These are phyloP conservation scores for Hydrophis major DNA, from an alignment of 2,797 vertebrate species.

Conservation along the genomic window DNA sequence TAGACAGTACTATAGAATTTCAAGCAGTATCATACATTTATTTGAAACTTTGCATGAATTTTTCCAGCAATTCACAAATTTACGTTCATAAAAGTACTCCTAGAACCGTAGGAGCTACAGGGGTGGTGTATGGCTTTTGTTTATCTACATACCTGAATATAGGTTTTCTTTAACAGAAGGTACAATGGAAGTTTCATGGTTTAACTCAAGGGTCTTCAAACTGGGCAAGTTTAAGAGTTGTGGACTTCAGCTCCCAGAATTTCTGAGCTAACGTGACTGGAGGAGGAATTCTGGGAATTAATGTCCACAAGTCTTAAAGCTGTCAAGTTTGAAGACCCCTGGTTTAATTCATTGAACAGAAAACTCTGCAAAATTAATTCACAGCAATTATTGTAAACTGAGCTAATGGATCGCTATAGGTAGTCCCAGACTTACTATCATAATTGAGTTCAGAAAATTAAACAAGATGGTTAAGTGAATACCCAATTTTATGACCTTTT, in stretches of 20 bases:
- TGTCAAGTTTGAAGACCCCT: background rate
- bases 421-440: background rate
- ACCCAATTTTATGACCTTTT: background rate
- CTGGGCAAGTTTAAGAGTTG: no score
- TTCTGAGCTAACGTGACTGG: no score
- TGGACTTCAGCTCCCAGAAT: no score
- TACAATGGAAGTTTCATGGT: accelerated
- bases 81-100: background rate
- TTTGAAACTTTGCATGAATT: background rate
- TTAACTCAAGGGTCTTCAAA: background rate
- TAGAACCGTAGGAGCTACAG: background rate
- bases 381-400: background rate
- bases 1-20: background rate
- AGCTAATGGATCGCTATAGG: background rate
- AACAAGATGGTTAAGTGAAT: background rate
- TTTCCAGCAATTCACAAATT: background rate
- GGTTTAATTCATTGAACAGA: slow-evolving; percentile 22
- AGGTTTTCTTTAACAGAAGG: background rate
- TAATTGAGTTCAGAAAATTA: background rate
- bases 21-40: background rate
- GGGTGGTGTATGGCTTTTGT: background rate
- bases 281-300: no score
- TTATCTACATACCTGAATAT: background rate
- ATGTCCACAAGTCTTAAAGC: no score
- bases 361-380: slow-evolving; percentile 39